These are phyloP conservation scores for Agrotis segetum DNA, from an alignment of 2,888 invertebrate genomes.

Conservation along the genomic window DNA sequence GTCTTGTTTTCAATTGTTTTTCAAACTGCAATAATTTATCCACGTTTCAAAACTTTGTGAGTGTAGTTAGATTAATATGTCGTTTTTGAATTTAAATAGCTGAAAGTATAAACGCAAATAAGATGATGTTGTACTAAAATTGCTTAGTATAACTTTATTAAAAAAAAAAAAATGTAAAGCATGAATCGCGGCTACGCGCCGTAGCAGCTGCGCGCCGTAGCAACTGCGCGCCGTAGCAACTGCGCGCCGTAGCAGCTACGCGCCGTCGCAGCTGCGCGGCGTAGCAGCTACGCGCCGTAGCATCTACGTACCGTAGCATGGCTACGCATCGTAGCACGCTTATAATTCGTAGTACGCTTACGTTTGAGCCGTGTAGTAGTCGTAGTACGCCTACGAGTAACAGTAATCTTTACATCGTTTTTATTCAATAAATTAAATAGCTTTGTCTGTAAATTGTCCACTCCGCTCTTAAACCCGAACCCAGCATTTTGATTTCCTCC, in stretches of 20 bases:
- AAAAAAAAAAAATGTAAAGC: too few relatives aligned
- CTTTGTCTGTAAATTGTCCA: conserved; percentile 64
- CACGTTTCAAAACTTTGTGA: too few relatives aligned
- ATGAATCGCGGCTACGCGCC: background rate
- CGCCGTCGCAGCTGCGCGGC: background rate
- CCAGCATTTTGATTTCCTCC: conserved; percentile 82
- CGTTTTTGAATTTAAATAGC: too few relatives aligned
- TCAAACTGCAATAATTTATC: too few relatives aligned
- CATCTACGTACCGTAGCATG: background rate
- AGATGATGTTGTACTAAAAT: background rate
- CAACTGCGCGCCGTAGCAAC: background rate
- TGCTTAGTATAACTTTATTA: background rate
- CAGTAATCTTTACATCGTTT: background rate
- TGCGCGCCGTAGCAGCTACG: too few relatives aligned
- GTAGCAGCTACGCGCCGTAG: background rate
- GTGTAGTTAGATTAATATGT: too few relatives aligned
- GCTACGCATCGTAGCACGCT: background rate
- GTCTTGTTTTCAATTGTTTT: background rate
- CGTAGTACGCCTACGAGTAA: too few relatives aligned
- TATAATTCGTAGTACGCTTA: background rate
- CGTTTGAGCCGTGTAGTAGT: background rate
- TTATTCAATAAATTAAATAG: background rate
- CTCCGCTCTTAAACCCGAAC: conserved; percentile 64
- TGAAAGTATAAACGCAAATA: background rate
- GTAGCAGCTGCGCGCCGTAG: background rate